phyloP scores from a whole-genome alignment of 2,888 invertebrate genomes.

The Limnephilus lunatus region DNA sequence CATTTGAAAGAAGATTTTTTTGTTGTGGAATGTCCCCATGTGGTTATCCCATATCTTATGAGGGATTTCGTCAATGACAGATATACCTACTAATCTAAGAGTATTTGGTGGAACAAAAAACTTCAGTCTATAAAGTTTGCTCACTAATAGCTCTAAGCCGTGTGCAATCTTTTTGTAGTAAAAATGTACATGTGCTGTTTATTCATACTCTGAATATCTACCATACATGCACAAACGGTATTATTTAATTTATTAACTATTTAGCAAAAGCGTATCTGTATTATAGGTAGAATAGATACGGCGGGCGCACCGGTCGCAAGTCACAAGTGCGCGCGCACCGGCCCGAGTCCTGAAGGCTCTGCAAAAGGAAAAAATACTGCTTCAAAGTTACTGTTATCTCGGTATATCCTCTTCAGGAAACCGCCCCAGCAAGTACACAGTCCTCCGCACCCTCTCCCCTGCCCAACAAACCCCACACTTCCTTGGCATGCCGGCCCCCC shows the following conservation, averaged over 20 bases:
- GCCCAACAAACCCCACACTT: slow-evolving; percentile 73
- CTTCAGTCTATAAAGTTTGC: no score
- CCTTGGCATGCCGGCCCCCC: slow-evolving; percentile 75
- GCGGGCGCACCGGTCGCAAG: background rate
- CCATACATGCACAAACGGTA: background rate
- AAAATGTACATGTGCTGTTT: no score
- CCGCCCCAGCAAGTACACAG: slow-evolving; percentile 74
- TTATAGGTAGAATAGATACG: background rate
- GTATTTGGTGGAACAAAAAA: no score
- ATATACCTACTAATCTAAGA: no score
- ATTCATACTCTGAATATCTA: no score
- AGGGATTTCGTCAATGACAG: no score
- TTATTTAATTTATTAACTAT: background rate
- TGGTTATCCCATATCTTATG: no score
- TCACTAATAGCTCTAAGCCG: no score
- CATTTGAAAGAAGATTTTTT: no score
- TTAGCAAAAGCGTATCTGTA: background rate
- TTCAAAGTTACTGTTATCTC: slow-evolving; percentile 78
- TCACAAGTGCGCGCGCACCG: slow-evolving; percentile 43
- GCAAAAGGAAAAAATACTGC: slow-evolving; percentile 64
- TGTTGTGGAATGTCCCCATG: no score
- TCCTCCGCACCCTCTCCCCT: slow-evolving; percentile 71
- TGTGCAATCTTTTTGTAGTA: no score
- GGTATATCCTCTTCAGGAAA: slow-evolving; percentile 75
- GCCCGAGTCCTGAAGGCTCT: slow-evolving; percentile 27